phyloP scores from a whole-genome alignment of 2,888 invertebrate genomes.

The Dermolepida albohirtum region DNA sequence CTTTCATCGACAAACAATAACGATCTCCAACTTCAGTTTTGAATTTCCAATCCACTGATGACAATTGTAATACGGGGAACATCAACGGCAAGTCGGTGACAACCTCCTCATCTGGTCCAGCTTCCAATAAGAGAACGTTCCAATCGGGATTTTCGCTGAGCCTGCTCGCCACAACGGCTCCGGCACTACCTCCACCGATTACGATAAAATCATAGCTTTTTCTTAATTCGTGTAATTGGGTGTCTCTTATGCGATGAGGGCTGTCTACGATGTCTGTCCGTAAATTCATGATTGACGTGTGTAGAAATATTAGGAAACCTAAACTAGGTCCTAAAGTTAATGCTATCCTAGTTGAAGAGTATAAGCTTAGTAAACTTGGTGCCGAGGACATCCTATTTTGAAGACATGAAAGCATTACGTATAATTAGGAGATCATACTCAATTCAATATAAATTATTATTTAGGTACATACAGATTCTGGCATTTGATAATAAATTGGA shows the following conservation, averaged over 20 bases:
- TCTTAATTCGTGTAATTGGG: conserved; percentile 67
- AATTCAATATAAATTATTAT: no score
- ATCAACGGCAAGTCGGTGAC: conserved; percentile 79
- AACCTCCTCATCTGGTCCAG: conserved; percentile 79
- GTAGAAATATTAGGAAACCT: conserved; percentile 73
- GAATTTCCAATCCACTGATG: conserved; percentile 86
- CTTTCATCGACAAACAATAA: conserved; percentile 77
- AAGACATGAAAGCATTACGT: not conserved
- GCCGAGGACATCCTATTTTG: not conserved
- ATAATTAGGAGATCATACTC: no score
- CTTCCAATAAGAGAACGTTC: conserved; percentile 82
- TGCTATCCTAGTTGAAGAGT: conserved; percentile 74
- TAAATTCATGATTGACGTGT: conserved; percentile 72
- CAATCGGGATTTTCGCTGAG: conserved; percentile 80
- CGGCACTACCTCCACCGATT: conserved; percentile 86
- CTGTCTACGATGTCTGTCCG: conserved; percentile 80
- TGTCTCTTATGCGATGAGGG: conserved; percentile 72
- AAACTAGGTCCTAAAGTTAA: conserved; percentile 75
- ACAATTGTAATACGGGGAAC: conserved; percentile 78
- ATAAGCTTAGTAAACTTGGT: conserved; percentile 55
- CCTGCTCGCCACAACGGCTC: conserved; percentile 82
- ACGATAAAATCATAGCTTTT: conserved; percentile 82
- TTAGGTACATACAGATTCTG: no score
- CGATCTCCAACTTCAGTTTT: conserved; percentile 77
- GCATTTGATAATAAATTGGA: no score